phyloP scores from a whole-genome alignment of 2,113 vertebrate species.

The Mustela nigripes region DNA sequence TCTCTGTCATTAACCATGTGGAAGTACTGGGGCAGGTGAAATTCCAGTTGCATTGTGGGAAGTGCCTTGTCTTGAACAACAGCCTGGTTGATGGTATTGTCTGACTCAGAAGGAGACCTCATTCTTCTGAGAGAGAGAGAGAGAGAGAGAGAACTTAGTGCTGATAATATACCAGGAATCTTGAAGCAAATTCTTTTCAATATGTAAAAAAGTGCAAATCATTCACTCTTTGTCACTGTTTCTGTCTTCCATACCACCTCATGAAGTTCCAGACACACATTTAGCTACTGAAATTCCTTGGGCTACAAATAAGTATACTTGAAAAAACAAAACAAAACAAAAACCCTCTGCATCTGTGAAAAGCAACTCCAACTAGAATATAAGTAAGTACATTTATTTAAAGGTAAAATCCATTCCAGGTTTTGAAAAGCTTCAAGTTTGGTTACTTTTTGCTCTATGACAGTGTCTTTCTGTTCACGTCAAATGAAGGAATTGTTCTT shows the following conservation, averaged over 20 bases:
- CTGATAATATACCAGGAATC: conserved; percentile 29
- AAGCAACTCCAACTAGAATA: conserved; percentile 32
- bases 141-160: neutral
- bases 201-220: conserved; percentile 61
- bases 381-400: conserved; percentile 67
- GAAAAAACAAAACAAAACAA: neutral
- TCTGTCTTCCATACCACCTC: conserved; percentile 1
- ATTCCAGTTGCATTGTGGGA: conserved; percentile 21
- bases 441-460: conserved; percentile 4
- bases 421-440: conserved; percentile 34
- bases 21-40: neutral
- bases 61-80: conserved; percentile 17
- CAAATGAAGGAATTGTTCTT: neutral
- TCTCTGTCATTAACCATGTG: neutral
- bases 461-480: neutral
- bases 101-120: conserved; percentile 60
- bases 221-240: conserved; percentile 32
- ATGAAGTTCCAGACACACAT: conserved; percentile 25
- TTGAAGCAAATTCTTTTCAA: conserved; percentile 49
- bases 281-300: conserved; percentile 62
- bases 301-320: conserved; percentile 42
- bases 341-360: neutral
- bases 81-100: conserved; percentile 20
- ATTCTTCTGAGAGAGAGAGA: neutral
- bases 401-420: conserved; percentile 50